These are phyloP conservation scores for Nezara viridula DNA, from an alignment of 2,888 invertebrate genomes.

Conservation along the genomic window DNA sequence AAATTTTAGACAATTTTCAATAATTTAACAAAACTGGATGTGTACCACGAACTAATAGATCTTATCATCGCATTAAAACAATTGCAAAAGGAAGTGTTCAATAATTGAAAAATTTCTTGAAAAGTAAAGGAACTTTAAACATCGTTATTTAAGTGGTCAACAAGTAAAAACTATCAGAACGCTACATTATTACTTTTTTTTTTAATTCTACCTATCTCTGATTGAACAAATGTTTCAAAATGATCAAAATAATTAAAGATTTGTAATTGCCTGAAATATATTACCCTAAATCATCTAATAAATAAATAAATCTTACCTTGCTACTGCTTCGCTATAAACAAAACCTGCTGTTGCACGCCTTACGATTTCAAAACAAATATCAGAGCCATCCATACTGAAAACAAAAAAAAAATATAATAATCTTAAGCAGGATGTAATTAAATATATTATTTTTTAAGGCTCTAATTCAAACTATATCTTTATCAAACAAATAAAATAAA, in stretches of 20 bases:
- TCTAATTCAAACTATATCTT: background rate
- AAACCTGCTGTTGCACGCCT: constrained; percentile 96
- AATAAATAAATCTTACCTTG: constrained; percentile 78
- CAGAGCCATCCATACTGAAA: constrained; percentile 95
- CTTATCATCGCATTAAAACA: too few relatives aligned
- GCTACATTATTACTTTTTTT: too few relatives aligned
- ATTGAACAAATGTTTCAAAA: background rate
- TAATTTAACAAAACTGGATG: too few relatives aligned
- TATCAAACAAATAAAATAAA: background rate
- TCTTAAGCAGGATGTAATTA: background rate
- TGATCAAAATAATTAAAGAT: background rate
- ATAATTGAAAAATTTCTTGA: too few relatives aligned
- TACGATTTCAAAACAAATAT: constrained; percentile 98
- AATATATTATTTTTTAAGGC: background rate
- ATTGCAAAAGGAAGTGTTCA: too few relatives aligned
- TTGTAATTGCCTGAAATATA: constrained; percentile 13
- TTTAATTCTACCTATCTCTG: too few relatives aligned
- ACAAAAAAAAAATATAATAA: constrained; percentile 6
- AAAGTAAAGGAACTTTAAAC: too few relatives aligned
- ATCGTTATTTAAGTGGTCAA: too few relatives aligned
- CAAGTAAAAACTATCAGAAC: too few relatives aligned
- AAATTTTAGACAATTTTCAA: too few relatives aligned
- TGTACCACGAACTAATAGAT: too few relatives aligned
- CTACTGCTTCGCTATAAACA: constrained; percentile 99
- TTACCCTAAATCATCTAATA: constrained; percentile 41